A percentile compares a stretch with the other conserved stretches of the same genome.
Conservation (phyloP, 2,888 invertebrate genomes). For the Lasioglossum calceatum region DNA sequence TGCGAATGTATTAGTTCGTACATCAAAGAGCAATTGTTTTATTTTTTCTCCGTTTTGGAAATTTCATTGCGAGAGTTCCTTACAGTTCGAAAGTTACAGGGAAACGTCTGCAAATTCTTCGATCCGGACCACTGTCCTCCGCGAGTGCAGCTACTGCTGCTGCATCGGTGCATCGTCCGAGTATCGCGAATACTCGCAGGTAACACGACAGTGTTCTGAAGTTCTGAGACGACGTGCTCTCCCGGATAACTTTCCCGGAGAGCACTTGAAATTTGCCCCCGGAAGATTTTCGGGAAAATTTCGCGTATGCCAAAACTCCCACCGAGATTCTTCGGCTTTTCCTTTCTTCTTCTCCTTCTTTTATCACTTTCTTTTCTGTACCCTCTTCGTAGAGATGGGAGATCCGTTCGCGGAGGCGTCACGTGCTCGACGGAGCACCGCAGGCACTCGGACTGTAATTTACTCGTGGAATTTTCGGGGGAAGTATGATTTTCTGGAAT, state of each 20-base stretch:
- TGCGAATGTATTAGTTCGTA: no score
- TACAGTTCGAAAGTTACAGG: neutral
- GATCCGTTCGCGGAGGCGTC: neutral
- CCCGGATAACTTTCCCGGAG: constrained; percentile 12
- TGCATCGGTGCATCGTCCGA: neutral
- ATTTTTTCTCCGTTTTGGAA: neutral
- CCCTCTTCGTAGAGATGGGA: neutral
- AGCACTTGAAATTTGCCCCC: constrained; percentile 26
- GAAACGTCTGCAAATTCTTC: neutral
- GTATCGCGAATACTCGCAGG: neutral
- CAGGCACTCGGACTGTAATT: neutral
- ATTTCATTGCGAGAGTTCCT: neutral
- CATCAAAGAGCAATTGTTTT: neutral
- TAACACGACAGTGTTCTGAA: constrained; percentile 19
- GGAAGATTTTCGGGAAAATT: constrained; percentile 1
- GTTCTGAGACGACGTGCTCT: constrained; percentile 15
- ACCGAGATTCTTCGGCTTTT: neutral
- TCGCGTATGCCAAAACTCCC: constrained; percentile 1
- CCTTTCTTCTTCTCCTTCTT: neutral
- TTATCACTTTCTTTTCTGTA: neutral
- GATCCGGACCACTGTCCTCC: neutral
- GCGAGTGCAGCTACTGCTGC: constrained; percentile 4
- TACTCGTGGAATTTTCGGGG: neutral
- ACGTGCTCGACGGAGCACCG: neutral
- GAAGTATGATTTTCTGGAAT: neutral